Percentiles rank a stretch among this genome's conserved stretches.
These are phyloP conservation scores for Elaphurus davidianus DNA, from an alignment of 2,113 vertebrate genomes.

Conservation along the genomic window DNA sequence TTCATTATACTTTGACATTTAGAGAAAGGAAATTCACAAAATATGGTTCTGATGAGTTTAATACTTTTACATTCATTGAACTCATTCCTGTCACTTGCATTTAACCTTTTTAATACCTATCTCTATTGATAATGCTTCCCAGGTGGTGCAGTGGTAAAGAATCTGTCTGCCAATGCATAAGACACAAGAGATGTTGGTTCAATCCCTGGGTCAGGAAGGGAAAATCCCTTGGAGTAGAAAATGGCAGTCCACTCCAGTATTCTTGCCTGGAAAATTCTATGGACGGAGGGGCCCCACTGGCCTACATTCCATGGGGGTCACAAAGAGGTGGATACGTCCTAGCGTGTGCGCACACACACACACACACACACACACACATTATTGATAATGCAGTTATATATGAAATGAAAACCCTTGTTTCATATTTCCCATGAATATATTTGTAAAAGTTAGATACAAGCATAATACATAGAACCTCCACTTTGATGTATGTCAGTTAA, in stretches of 20 bases:
- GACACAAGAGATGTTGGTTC: neutral
- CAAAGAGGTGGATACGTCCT: neutral
- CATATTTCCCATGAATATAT: neutral
- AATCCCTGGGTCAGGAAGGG: neutral
- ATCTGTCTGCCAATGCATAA: neutral
- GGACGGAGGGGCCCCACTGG: neutral
- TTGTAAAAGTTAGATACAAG: neutral
- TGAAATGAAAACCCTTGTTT: neutral
- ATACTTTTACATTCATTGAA: neutral
- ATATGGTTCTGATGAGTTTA: neutral
- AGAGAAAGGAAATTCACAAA: neutral
- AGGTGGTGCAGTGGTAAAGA: neutral
- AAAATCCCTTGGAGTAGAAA: neutral
- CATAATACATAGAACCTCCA: neutral
- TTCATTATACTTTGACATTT: neutral
- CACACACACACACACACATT: neutral
- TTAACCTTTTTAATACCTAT: neutral
- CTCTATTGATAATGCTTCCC: neutral
- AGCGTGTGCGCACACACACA: neutral
- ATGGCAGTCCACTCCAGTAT: neutral
- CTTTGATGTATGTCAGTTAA: neutral
- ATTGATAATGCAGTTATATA: neutral
- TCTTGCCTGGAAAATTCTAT: neutral
- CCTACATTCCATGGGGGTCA: neutral
- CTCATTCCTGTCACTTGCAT: neutral